These are phyloP conservation scores for Ictidomys tridecemlineatus DNA, from an alignment of 2,113 vertebrate species.

Conservation along the genomic window DNA sequence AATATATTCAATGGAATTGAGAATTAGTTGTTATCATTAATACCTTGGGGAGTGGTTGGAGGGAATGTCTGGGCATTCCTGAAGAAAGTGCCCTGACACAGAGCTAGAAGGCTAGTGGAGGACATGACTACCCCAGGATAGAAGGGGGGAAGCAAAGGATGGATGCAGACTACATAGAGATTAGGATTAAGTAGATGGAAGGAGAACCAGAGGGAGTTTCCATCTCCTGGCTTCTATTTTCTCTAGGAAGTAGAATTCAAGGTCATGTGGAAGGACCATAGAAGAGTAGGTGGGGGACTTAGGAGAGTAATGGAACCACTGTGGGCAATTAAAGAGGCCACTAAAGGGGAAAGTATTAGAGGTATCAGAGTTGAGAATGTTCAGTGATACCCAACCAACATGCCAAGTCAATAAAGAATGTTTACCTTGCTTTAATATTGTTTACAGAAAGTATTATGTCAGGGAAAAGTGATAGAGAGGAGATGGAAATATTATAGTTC, in stretches of 20 bases:
- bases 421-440: not conserved
- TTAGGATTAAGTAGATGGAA: not conserved
- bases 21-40: not conserved
- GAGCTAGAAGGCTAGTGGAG: not conserved
- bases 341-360: not conserved
- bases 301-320: not conserved
- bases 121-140: not conserved
- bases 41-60: not conserved
- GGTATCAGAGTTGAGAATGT: not conserved
- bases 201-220: not conserved
- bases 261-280: not conserved
- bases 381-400: not conserved
- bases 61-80: no score
- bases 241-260: slow-evolving; percentile 33
- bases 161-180: not conserved
- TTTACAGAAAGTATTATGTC: not conserved
- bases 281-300: not conserved
- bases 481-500: not conserved
- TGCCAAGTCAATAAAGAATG: not conserved
- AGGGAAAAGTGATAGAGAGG: not conserved
- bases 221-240: not conserved
- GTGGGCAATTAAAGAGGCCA: not conserved
- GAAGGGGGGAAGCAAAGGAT: not conserved
- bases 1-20: not conserved
- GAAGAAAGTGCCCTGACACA: not conserved